These are phyloP conservation scores for Falco peregrinus DNA, from an alignment of 2,797 vertebrate genomes.

Conservation along the genomic window DNA sequence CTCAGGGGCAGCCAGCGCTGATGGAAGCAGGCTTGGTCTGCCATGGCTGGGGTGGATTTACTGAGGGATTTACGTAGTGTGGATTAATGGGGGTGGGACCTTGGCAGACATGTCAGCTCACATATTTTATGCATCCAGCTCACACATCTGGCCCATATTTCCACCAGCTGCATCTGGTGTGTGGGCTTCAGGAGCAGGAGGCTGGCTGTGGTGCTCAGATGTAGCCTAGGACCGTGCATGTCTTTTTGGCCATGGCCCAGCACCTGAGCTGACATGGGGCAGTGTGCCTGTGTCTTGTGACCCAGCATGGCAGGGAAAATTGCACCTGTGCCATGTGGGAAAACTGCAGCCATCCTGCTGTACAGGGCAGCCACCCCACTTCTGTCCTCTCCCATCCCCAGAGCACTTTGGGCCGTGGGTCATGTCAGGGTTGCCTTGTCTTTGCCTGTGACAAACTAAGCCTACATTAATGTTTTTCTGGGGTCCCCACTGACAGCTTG, in stretches of 20 bases:
- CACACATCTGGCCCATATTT: slow-evolving; percentile 18
- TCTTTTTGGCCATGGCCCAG: background rate
- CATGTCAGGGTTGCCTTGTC: background rate
- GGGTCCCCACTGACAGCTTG: background rate
- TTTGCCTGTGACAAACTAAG: background rate
- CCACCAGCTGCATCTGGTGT: background rate
- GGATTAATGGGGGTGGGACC: background rate
- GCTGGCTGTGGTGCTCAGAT: background rate
- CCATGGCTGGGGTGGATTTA: background rate
- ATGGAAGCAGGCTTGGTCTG: background rate
- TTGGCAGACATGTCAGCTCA: background rate
- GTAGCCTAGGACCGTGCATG: background rate
- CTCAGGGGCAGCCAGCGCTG: fast-evolving
- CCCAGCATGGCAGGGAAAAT: fast-evolving
- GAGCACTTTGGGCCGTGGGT: background rate
- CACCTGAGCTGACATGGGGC: background rate
- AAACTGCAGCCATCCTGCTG: background rate
- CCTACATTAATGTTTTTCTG: background rate
- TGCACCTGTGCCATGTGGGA: background rate
- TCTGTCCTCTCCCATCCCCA: background rate
- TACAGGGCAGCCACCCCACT: fast-evolving
- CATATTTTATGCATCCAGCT: background rate
- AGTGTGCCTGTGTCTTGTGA: background rate
- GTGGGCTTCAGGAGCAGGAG: background rate
- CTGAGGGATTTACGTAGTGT: background rate